phyloP scores from a whole-genome alignment of 2,797 vertebrate genomes.

The Rhadinocentrus ornatus region DNA sequence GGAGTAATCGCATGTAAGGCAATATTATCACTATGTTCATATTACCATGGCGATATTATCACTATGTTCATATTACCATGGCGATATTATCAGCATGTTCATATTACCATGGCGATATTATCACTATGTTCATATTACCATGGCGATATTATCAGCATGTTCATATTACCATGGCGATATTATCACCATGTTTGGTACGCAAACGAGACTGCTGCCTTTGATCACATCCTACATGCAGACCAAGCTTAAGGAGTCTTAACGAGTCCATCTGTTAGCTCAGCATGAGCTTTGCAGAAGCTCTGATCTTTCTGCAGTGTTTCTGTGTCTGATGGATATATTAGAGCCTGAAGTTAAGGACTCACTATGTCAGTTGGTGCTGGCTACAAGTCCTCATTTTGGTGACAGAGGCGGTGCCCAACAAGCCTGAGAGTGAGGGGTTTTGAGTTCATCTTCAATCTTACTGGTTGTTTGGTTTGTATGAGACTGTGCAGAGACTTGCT shows the following conservation, averaged over 20 bases:
- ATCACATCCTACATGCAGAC: constrained; percentile 10
- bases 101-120: constrained; percentile 1
- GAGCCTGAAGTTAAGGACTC: neutral
- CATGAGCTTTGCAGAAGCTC: neutral
- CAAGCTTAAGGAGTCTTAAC: neutral
- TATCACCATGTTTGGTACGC: neutral
- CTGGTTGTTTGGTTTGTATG: no score
- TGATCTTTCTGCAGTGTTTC: neutral
- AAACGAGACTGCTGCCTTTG: neutral
- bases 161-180: neutral
- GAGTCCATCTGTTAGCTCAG: neutral
- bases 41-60: neutral
- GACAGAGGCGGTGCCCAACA: neutral
- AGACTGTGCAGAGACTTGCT: no score
- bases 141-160: constrained; percentile 11
- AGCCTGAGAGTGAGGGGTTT: neutral
- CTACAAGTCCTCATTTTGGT: neutral
- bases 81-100: no score
- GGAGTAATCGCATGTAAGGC: constrained; percentile 7
- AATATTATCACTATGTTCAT: constrained; percentile 2
- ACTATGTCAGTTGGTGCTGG: neutral
- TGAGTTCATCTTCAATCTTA: neutral
- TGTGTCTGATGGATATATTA: neutral
- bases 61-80: no score
- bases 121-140: neutral